Base-by-base conservation (phyloP, 2,888 invertebrate genomes). In the Heliconius cydno region DNA sequence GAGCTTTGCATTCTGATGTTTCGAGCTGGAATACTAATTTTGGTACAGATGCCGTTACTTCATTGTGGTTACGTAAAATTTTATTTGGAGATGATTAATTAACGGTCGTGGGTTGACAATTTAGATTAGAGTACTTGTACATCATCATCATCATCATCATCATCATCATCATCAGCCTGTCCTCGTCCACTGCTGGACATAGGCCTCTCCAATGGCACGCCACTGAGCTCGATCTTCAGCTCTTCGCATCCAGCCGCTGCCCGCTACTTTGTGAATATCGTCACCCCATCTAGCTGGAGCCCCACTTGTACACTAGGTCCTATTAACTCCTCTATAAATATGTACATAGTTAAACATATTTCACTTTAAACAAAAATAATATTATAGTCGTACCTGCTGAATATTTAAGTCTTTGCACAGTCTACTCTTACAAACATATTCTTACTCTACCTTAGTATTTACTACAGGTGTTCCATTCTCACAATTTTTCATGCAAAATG, bases 1-100 rank as follows among this genome's bases (percentile, higher is more conserved):
- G 84, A 90, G 92, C 90, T 93, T 92, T 92, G 91, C 92, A 93
- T 94, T 89, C 89, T 91, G 92, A 93, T 93, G 89, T 89, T 86
- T 79, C 73, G 82, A 82, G 63, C 82, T 68, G 72, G 84, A 84
- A 86, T 86, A 85, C 84, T 85, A 85, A 86, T 85, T 83, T 75
- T 67, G 34, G 19, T 77, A 72, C 19, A 80, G 60, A 79, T 74
- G 30, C 72, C 4, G 30, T 22, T 13, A 30, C 28, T 57, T 9
- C 9, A 15, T 28, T 28, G 7, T n/a, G 57, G 72, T 57, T 12
- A n/a, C 38, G 38, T 12, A 1, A 34, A n/a, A n/a, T 25, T 38
- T 68, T 19, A 19, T 38, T n/a, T 68, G 38, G 68, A 41, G 6
- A 13, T 38, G 1, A 22, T 19, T 68, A 68, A 68, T 68, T n/a